These are phyloP conservation scores for Lathronympha strigana DNA, from an alignment of 2,888 invertebrate genomes.

Conservation along the genomic window DNA sequence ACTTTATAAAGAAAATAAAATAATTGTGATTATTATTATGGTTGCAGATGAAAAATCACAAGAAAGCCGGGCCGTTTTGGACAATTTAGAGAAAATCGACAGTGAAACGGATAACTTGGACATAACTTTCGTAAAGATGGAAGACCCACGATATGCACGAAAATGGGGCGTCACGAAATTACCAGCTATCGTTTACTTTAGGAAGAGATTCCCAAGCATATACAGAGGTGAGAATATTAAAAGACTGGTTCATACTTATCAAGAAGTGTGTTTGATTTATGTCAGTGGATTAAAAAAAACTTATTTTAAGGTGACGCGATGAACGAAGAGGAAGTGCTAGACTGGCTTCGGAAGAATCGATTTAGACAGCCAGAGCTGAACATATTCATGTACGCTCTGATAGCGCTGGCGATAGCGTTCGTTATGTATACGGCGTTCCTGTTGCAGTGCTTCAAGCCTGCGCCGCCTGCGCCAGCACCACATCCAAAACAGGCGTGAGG, in stretches of 20 bases:
- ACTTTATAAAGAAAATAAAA: background rate
- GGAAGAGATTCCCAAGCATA: slow-evolving; percentile 96
- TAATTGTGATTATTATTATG: slow-evolving; percentile 34
- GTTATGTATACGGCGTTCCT: slow-evolving; percentile 95
- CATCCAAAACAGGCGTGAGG: slow-evolving; percentile 88
- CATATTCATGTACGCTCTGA: slow-evolving; percentile 96
- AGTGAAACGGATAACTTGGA: slow-evolving; percentile 97
- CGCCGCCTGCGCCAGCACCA: slow-evolving; percentile 84
- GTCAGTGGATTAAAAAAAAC: background rate
- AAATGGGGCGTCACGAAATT: slow-evolving; percentile 97
- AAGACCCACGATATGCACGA: slow-evolving; percentile 94
- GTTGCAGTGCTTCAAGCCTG: slow-evolving; percentile 93
- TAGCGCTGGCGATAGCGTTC: slow-evolving; percentile 93
- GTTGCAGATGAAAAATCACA: slow-evolving; percentile 90
- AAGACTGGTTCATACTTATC: background rate
- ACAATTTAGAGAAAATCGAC: slow-evolving; percentile 96
- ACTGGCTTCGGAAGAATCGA: slow-evolving; percentile 96
- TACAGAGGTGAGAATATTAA: slow-evolving; percentile 87
- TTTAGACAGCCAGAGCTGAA: slow-evolving; percentile 96
- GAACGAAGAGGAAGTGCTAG: slow-evolving; percentile 93
- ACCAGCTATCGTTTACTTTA: slow-evolving; percentile 95
- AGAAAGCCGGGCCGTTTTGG: slow-evolving; percentile 92
- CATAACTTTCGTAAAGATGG: slow-evolving; percentile 97
- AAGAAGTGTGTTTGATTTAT: background rate
- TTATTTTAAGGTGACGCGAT: slow-evolving; percentile 89